phyloP scores from a whole-genome alignment of 2,797 vertebrate species.

The Oreochromis grahami region DNA sequence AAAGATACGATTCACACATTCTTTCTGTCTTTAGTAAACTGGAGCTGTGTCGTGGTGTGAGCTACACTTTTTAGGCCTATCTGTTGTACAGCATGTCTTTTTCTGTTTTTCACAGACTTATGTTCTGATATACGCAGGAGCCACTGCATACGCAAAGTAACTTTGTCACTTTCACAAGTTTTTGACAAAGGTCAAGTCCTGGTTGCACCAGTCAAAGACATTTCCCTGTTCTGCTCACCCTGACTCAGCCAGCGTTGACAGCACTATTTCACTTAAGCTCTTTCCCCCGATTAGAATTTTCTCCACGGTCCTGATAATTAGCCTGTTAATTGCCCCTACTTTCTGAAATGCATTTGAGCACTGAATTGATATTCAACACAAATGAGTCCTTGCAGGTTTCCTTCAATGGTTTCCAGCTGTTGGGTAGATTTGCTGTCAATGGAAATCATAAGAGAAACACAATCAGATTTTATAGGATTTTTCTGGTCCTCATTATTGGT shows the following conservation, averaged over 20 bases:
- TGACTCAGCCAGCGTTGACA: constrained; percentile 24
- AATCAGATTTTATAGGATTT: constrained; percentile 34
- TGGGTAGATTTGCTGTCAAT: constrained; percentile 36
- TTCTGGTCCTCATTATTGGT: constrained; percentile 21
- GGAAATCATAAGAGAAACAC: constrained; percentile 45
- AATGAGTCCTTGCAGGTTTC: constrained; percentile 69
- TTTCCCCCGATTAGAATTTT: constrained; percentile 68
- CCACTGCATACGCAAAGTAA: neutral
- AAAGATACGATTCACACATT: neutral
- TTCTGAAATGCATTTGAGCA: constrained; percentile 69
- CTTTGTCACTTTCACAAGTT: constrained; percentile 36
- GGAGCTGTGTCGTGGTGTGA: neutral
- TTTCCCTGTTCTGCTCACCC: neutral
- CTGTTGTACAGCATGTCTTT: neutral
- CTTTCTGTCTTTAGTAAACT: neutral
- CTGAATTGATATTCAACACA: constrained; percentile 71
- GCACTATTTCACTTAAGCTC: constrained; percentile 57
- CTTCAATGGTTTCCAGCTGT: constrained; percentile 56
- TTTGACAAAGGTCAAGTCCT: constrained; percentile 35
- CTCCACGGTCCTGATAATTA: constrained; percentile 70
- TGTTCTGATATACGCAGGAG: neutral
- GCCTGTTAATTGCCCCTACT: constrained; percentile 71
- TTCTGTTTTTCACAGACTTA: neutral
- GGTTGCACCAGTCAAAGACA: constrained; percentile 23
- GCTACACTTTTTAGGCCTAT: neutral